These are phyloP conservation scores for Pseudorectes ferrugineus DNA, from an alignment of 2,113 vertebrate genomes.

Conservation along the genomic window DNA sequence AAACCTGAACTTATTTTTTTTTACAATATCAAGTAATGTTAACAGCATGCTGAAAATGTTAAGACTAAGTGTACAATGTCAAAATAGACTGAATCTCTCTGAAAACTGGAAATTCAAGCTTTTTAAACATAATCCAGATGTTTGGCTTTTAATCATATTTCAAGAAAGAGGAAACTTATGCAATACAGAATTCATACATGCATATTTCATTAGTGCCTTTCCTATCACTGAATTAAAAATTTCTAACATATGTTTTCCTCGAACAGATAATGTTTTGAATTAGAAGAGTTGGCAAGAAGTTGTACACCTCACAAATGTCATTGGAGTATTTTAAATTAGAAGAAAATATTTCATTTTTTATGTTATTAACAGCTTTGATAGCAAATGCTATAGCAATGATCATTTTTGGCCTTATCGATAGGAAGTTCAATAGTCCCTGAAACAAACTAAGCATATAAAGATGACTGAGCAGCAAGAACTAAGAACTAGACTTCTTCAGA, in stretches of 20 bases:
- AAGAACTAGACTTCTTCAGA: not conserved
- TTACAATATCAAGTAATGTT: conserved; percentile 73
- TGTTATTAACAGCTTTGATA: conserved; percentile 16
- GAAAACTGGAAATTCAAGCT: conserved; percentile 74
- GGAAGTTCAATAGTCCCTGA: not conserved
- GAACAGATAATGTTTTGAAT: conserved; percentile 70
- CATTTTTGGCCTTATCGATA: conserved; percentile 10
- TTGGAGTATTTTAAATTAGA: conserved; percentile 64
- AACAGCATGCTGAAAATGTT: conserved; percentile 73
- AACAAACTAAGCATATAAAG: not conserved
- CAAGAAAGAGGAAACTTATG: conserved; percentile 74
- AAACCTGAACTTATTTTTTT: conserved; percentile 60
- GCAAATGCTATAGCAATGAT: not conserved
- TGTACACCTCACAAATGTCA: conserved; percentile 64
- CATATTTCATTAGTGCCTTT: conserved; percentile 79
- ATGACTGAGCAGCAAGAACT: not conserved
- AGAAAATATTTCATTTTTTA: conserved; percentile 44
- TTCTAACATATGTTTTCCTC: conserved; percentile 73
- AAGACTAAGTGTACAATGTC: conserved; percentile 73
- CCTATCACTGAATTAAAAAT: conserved; percentile 77
- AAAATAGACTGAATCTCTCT: conserved; percentile 74
- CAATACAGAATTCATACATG: conserved; percentile 78
- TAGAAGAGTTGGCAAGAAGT: conserved; percentile 62
- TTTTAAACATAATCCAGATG: conserved; percentile 80
- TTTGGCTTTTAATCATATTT: conserved; percentile 80